Conservation (phyloP, 2,888 invertebrate species). For the Drosophila pseudotakahashii region DNA sequence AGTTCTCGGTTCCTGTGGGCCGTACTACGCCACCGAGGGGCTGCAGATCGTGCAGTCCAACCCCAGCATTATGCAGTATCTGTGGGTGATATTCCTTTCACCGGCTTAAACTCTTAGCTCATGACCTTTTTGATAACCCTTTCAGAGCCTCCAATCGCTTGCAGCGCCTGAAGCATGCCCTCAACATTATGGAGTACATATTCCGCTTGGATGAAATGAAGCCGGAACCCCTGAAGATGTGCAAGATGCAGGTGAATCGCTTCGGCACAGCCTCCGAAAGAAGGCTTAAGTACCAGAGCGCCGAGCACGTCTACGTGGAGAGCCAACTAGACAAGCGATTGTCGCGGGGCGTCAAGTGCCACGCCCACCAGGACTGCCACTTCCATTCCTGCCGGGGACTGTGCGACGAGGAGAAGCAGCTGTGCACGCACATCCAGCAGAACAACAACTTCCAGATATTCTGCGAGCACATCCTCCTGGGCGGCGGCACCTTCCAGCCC, state of each 20-base stretch:
- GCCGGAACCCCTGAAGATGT: constrained; percentile 83
- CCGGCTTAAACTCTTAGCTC: background rate
- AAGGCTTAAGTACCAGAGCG: constrained; percentile 82
- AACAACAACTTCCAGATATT: constrained; percentile 83
- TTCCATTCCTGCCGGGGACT: constrained; percentile 80
- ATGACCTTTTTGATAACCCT: background rate
- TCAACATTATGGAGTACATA: constrained; percentile 82
- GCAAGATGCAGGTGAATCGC: constrained; percentile 80
- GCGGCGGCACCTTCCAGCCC: constrained; percentile 79
- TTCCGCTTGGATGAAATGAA: constrained; percentile 82
- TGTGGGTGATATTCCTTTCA: constrained; percentile 60
- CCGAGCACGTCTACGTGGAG: constrained; percentile 80
- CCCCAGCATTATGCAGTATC: constrained; percentile 78
- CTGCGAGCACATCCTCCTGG: constrained; percentile 80
- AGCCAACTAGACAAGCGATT: constrained; percentile 81
- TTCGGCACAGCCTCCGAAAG: constrained; percentile 81
- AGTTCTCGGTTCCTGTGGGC: constrained; percentile 82
- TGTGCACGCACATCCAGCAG: constrained; percentile 80
- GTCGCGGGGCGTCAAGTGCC: constrained; percentile 77
- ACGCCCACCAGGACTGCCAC: constrained; percentile 75
- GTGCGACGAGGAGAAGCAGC: constrained; percentile 75
- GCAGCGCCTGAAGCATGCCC: constrained; percentile 81
- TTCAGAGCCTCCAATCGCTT: constrained; percentile 79
- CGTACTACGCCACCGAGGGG: constrained; percentile 82
- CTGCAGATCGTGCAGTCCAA: constrained; percentile 78